Base-by-base conservation (phyloP, 1,140 invertebrate species). In the Aricia agestis region DNA sequence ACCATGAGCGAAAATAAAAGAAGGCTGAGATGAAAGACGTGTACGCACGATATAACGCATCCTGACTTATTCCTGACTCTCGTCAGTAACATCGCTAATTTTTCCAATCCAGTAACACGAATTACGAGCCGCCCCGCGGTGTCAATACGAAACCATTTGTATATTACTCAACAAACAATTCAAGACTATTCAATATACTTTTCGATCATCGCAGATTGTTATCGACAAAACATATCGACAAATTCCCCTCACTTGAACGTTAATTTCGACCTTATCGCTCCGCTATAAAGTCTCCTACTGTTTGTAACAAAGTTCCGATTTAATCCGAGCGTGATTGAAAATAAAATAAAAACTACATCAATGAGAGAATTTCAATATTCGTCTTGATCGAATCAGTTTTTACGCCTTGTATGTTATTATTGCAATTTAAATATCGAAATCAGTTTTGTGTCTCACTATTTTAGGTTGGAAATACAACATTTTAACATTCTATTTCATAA, bases 131-230 rank as follows among this genome's bases (percentile, higher is more conserved):
- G 77, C 82, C 87, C 87, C 80, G 83, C 80, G 77, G 87, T 74
- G 85, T 79, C 78, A 79, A 80, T 83, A 83, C 81, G 76, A 79
- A 76, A 74, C 82, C 81, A 86, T 86, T 85, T 87, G 84, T 85
- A 80, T 82, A 83, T 81, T 79, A 83, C 72, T 82, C 77, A 78
- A 76, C 78, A 63, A 79, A 79, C 78, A 79, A 78, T 85, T 82
- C 79, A 77, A 76, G 71, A 81, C 81, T 86, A 86, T 87, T 86
- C 85, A 89, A 86, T 87, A 85, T 83, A 72, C 78, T 78, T 76
- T 81, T 79, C 76, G 76, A 80, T 84, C 78, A 83, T 82, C 78
- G 72, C 75, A 79, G 83, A 85, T 85, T 74, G 73, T 78, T 83
- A 84, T 82, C 84, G 57, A 68, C 57, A 63, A 41, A 65, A 13